Percentiles rank a stretch among this genome's conserved stretches.
These are phyloP conservation scores for Anarhynchus alexandrinus DNA, from an alignment of 2,113 vertebrate genomes.

Conservation along the genomic window DNA sequence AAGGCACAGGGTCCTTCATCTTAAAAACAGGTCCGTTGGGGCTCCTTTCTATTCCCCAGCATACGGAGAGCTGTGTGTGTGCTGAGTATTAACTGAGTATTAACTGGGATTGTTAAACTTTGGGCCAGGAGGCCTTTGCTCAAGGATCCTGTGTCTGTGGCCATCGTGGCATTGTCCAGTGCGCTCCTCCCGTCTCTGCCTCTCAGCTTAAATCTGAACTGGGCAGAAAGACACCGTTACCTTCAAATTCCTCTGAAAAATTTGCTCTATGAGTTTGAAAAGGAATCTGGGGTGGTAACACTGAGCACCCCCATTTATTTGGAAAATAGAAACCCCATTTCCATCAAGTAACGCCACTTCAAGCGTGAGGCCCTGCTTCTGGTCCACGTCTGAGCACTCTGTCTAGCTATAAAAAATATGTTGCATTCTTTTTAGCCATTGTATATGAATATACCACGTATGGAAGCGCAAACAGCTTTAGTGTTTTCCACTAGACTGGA, in stretches of 20 bases:
- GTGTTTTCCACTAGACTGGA: not conserved
- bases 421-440: not conserved
- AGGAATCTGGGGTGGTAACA: not conserved
- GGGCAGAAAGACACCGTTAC: not conserved
- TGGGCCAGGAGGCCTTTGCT: not conserved
- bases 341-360: not conserved
- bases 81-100: not conserved
- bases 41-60: not conserved
- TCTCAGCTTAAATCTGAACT: not conserved
- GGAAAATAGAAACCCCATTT: not conserved
- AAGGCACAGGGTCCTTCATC: not conserved
- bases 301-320: not conserved
- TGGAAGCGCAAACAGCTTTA: not conserved
- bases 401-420: accelerated
- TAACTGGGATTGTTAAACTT: accelerated
- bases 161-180: accelerated
- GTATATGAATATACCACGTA: accelerated
- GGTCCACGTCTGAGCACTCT: not conserved
- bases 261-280: not conserved
- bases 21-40: not conserved
- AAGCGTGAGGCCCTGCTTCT: not conserved
- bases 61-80: accelerated
- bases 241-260: not conserved
- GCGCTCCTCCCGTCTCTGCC: not conserved
- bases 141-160: not conserved